Percentiles rank a stretch among this genome's conserved stretches.
These are phyloP conservation scores for Enteromius paludinosus DNA, from an alignment of 2,797 vertebrate genomes.

Conservation along the genomic window DNA sequence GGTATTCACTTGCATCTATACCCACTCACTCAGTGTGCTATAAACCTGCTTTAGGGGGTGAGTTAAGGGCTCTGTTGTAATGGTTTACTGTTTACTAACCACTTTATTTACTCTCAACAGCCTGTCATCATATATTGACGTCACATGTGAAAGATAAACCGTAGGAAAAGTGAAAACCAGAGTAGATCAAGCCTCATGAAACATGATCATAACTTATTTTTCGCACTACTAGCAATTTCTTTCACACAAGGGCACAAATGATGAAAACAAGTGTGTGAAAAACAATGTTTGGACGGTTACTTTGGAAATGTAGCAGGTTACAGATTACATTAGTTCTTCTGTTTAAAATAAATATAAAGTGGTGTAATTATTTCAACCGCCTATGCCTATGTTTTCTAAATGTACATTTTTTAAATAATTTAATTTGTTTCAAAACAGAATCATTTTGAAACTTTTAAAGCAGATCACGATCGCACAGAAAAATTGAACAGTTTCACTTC, in stretches of 20 bases:
- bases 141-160: not conserved
- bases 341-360: no score
- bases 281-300: not conserved
- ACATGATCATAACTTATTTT: not conserved
- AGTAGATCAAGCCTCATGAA: not conserved
- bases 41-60: not conserved
- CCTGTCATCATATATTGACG: not conserved
- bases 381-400: no score
- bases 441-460: no score
- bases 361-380: no score
- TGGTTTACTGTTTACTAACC: not conserved
- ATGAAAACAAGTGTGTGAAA: not conserved
- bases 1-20: no score
- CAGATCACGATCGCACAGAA: no score
- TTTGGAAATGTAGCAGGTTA: not conserved
- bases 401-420: not conserved
- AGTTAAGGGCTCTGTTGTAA: not conserved
- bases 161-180: not conserved
- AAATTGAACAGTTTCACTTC: no score
- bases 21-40: not conserved
- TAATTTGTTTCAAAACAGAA: no score
- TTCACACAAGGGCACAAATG: not conserved
- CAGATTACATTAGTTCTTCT: no score
- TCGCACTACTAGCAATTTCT: not conserved
- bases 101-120: not conserved